Evolutionary conservation across 2,797 vertebrate species (phyloP).

Genomic region (Danio albolineatus): DNA sequence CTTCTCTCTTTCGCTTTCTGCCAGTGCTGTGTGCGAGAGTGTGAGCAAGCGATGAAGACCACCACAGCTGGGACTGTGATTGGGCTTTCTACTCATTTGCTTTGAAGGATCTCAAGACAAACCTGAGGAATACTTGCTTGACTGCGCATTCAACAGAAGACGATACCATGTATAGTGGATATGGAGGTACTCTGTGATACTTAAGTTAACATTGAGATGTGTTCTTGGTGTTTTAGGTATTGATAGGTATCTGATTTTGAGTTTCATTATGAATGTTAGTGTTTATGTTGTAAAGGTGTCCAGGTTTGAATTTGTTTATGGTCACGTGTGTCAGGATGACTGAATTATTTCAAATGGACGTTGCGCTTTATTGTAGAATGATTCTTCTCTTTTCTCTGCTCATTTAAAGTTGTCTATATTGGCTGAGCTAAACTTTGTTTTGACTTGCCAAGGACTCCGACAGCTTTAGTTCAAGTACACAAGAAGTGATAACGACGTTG

Average conservation of each 20-base stretch:
- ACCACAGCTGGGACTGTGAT: conserved; percentile 48
- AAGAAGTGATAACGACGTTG: background rate
- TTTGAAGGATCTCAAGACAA: conserved; percentile 23
- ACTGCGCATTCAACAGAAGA: conserved; percentile 13
- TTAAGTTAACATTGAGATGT: background rate
- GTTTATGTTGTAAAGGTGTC: background rate
- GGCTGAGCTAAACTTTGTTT: background rate
- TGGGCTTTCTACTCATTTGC: conserved; percentile 1
- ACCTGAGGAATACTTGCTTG: conserved; percentile 38
- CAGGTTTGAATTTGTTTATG: background rate
- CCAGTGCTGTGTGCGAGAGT: conserved; percentile 25
- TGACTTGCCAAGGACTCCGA: background rate
- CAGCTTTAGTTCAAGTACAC: conserved; percentile 12
- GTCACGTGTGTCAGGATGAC: background rate
- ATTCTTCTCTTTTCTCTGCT: background rate
- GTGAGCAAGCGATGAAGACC: conserved; percentile 45
- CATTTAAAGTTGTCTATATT: background rate
- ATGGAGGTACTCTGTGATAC: conserved; percentile 74
- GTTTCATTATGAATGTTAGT: background rate
- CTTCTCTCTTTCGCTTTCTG: conserved; percentile 59
- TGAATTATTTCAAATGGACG: background rate
- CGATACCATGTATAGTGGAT: conserved; percentile 79
- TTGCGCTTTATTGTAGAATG: background rate
- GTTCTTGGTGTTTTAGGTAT: background rate
- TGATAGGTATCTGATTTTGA: background rate